A percentile compares a stretch with the other conserved stretches of the same genome.
These are phyloP conservation scores for Microcebus jonahi DNA, from an alignment of 2,113 vertebrate species.

Conservation along the genomic window DNA sequence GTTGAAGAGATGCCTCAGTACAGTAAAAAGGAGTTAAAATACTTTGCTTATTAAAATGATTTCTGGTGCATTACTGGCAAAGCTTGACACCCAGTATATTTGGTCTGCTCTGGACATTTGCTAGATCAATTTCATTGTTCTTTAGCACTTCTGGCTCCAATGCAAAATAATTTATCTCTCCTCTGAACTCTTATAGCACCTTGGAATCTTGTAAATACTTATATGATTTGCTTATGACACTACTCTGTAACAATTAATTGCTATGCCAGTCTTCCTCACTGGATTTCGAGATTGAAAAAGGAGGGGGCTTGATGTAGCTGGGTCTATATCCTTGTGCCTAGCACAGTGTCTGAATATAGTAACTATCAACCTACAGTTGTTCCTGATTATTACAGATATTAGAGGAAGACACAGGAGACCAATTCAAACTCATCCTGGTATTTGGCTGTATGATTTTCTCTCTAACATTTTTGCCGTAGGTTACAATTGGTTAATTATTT, in stretches of 20 bases:
- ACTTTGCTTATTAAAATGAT: not conserved
- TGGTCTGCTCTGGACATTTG: not conserved
- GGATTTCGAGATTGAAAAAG: not conserved
- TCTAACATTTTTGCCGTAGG: not conserved
- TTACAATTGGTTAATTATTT: not conserved
- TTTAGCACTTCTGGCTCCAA: not conserved
- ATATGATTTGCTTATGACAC: not conserved
- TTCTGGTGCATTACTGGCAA: not conserved
- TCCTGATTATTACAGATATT: not conserved
- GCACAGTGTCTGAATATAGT: too few relatives aligned
- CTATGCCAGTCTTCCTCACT: not conserved
- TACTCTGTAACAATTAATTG: not conserved
- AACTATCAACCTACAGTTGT: not conserved
- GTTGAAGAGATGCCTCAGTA: not conserved
- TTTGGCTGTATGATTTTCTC: not conserved
- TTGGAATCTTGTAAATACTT: not conserved
- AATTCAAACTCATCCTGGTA: not conserved
- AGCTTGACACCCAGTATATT: not conserved
- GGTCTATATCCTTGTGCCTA: not conserved
- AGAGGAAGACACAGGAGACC: not conserved
- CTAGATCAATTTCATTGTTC: not conserved
- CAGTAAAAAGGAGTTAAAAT: not conserved
- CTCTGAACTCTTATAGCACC: not conserved
- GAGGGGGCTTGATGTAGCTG: not conserved
- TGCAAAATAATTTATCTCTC: not conserved